Base-by-base conservation (phyloP, 2,797 vertebrate genomes). In the Crax fasciolata region DNA sequence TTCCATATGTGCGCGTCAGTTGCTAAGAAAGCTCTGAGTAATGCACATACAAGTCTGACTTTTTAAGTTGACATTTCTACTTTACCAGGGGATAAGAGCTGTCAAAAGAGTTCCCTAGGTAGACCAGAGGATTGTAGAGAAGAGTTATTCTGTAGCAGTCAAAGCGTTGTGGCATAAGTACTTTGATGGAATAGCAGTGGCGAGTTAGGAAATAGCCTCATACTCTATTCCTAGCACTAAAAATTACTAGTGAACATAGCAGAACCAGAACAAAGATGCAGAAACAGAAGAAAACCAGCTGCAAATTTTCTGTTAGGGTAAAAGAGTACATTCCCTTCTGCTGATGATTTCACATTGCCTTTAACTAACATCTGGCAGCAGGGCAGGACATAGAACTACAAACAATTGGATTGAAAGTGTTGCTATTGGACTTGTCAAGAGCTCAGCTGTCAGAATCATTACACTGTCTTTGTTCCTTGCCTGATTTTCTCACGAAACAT, bases 11-110 rank as follows among this genome's bases (percentile, higher is more conserved):
- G 73, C 51, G 78, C 94, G 65, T 78, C 82, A 72, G 70, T 81
- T 66, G 66, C 83, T 93, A 84, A 96, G 87, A 89, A 94, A 91
- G 89, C 90, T 96, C 79, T 91, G 89, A 91, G 79, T 94, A 94
- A 94, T 91, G 76, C 91, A 94, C 91, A 93, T 66, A 90, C 73
- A 85, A 86, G 58, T 59, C 91, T 90, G 93, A 86, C 62, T 97
- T 95, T 92, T 92, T 84, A 94, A 91, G 80, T 84, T 90, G 95
- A 94, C 93, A 88, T 91, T 96, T 96, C 80, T 94, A 44, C 87
- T 94, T 94, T 93, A 94, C 24, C 66, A 85, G 66, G 72, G 82
- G 83, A 93, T 94, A 95, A 86, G 73, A 94, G 83, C 83, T 93
- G 93, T 94, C 95, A 97, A 79, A 24, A 84, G 74, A 84, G 76